Base-by-base conservation (phyloP, 1,140 invertebrate genomes). In the Bathynomus jamesi region DNA sequence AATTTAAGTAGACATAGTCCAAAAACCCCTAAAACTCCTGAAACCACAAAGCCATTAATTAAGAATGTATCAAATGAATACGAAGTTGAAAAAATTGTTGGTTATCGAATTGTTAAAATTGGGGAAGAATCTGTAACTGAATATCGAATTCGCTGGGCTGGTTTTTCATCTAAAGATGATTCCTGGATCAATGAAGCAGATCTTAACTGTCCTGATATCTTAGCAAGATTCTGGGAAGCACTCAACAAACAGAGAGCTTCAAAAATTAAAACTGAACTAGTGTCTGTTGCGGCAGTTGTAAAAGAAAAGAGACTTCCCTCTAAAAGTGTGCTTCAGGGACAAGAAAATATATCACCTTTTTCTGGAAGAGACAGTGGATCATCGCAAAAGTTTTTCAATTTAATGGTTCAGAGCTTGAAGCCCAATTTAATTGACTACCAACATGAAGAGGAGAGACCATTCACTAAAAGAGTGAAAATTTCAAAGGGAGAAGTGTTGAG, bases 101-200 rank as follows among this genome's bases (percentile, higher is more conserved):
- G 70, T 28, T 73, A 65, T 21, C 46, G 69, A 13, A 60, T 68
- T 11, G 63, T 70, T 13, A n/a, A 53, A 24, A 62, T 61, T 8
- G 64, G 65, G 24, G 53, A 65, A 17, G 27, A 61, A 27, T 53
- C 64, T 61, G 46, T 28, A n/a, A 29, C 25, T 28, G 30, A 62
- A 28, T 76, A 76, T 27, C 24, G 69, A 30, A 72, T 76, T 28
- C 60, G 70, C 7, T 73, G 75, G 71, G 13, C 53, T 13, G 72
- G 75, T 28, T 66, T 61, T 31, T 40, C 28, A 31, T 25, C 69
- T 28, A 66, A 73, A 13, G 46, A 73, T 4, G 69, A 71, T 31
- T 67, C 53, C 7, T 76, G 75, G 75, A 68, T 76, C 10, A 46
- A 73, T 71, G 75, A 76, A 61, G 46, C 27, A 24, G 69, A 76